These are phyloP conservation scores for Aporophyla lueneburgensis DNA, from an alignment of 2,888 invertebrate genomes.

Conservation along the genomic window DNA sequence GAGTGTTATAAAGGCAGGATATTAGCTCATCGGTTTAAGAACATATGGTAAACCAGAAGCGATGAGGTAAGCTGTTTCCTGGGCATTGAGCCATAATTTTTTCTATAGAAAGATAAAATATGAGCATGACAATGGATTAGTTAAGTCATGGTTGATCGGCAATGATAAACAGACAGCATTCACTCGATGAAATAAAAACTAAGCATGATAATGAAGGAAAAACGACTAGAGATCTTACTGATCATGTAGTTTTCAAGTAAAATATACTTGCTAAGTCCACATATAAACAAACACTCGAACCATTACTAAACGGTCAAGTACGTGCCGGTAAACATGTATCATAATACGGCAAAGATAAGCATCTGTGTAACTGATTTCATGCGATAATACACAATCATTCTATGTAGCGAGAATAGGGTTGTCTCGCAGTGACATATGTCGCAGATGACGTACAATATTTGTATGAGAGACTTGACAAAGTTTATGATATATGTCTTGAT, in stretches of 20 bases:
- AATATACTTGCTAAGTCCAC: not conserved
- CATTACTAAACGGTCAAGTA: constrained; percentile 40
- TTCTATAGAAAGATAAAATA: constrained; percentile 7
- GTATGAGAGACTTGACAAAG: not conserved
- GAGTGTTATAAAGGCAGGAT: constrained; percentile 39
- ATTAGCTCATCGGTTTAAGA: constrained; percentile 46
- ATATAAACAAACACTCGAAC: constrained; percentile 36
- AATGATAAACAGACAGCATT: not conserved
- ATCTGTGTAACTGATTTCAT: constrained; percentile 38
- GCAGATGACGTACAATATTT: constrained; percentile 2
- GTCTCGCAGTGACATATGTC: not conserved
- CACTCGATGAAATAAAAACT: not conserved
- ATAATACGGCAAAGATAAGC: constrained; percentile 27
- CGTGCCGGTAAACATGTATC: constrained; percentile 23
- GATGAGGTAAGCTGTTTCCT: constrained; percentile 39
- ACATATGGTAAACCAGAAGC: constrained; percentile 40
- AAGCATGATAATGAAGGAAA: not conserved
- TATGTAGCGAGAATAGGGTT: constrained; percentile 33
- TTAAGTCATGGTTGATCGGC: not conserved
- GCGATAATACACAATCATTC: constrained; percentile 30
- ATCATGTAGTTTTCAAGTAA: not conserved
- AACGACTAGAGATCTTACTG: not conserved
- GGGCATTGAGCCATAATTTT: constrained; percentile 24
- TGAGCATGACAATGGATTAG: not conserved
- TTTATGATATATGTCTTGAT: not conserved